Conservation (phyloP, 92 coral and sea anemone genomes). For the Plumapathes pennacea region DNA sequence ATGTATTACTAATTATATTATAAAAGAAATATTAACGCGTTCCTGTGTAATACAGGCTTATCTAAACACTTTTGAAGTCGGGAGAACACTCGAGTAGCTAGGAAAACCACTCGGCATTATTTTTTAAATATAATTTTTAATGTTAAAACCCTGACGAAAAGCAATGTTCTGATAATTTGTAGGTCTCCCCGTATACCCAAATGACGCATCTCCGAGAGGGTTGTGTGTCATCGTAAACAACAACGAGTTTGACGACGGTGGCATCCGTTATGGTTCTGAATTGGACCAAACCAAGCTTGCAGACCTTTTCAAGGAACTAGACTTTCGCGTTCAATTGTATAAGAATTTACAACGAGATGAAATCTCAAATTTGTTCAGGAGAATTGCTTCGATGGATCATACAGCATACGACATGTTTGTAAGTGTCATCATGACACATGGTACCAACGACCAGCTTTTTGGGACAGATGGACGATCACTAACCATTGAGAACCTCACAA, state of each 20-base stretch:
- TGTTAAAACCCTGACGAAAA: background rate
- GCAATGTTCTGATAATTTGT: background rate
- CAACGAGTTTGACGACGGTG: slow-evolving; percentile 6
- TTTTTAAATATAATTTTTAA: no score
- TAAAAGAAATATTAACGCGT: no score
- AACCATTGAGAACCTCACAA: no score
- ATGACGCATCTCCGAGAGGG: slow-evolving; percentile 8
- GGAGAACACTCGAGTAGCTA: no score
- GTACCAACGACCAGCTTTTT: no score
- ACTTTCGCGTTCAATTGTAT: slow-evolving; percentile 11
- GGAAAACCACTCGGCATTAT: no score
- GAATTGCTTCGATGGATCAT: slow-evolving; percentile 8
- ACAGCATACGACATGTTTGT: background rate
- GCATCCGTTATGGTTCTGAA: slow-evolving; percentile 9
- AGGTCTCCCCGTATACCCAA: slow-evolving; percentile 3
- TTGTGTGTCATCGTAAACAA: slow-evolving; percentile 15
- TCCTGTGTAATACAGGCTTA: no score
- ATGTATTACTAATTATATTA: no score
- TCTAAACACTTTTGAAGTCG: no score
- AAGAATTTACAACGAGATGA: slow-evolving; percentile 8
- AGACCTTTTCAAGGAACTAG: slow-evolving; percentile 3
- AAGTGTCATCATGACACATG: no score
- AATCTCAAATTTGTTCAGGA: slow-evolving; percentile 1
- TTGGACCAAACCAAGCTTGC: slow-evolving; percentile 10
- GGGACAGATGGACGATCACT: no score